phyloP scores from a whole-genome alignment of 2,113 vertebrate species.

The Pyrgilauda ruficollis region DNA sequence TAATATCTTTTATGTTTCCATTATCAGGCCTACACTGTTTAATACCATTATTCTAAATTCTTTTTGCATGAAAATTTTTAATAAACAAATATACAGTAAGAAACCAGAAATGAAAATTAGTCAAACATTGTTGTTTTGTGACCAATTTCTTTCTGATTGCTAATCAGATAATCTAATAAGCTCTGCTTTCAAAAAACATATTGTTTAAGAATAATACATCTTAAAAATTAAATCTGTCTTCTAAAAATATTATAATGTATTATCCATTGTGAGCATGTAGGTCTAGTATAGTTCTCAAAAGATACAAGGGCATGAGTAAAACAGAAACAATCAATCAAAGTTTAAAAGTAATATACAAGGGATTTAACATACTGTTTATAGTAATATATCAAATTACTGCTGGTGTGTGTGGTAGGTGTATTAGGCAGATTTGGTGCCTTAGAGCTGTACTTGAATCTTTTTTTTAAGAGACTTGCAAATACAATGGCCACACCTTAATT shows the following conservation, averaged over 20 bases:
- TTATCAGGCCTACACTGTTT: background rate
- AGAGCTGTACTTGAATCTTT: background rate
- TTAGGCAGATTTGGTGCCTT: background rate
- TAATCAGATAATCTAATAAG: background rate
- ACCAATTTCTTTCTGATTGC: background rate
- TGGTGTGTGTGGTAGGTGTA: background rate
- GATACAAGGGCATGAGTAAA: background rate
- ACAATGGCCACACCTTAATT: conserved; percentile 70
- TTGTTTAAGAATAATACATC: background rate
- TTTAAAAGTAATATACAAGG: conserved; percentile 45
- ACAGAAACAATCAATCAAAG: conserved; percentile 68
- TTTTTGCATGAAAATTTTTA: background rate
- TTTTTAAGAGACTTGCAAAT: conserved; percentile 39
- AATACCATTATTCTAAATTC: background rate
- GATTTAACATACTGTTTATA: conserved; percentile 19
- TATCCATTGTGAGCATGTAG: background rate
- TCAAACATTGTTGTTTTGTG: background rate
- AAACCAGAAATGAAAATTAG: background rate
- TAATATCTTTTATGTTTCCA: background rate
- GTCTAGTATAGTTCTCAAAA: background rate
- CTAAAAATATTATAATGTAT: background rate
- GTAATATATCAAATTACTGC: conserved; percentile 24
- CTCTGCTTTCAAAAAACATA: background rate
- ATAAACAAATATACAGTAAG: background rate
- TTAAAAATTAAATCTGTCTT: background rate